Evolutionary conservation across 2,113 vertebrate species (phyloP), one percentile per base, ranked within the genome.

Genomic region (Percopsis transmontana): DNA sequence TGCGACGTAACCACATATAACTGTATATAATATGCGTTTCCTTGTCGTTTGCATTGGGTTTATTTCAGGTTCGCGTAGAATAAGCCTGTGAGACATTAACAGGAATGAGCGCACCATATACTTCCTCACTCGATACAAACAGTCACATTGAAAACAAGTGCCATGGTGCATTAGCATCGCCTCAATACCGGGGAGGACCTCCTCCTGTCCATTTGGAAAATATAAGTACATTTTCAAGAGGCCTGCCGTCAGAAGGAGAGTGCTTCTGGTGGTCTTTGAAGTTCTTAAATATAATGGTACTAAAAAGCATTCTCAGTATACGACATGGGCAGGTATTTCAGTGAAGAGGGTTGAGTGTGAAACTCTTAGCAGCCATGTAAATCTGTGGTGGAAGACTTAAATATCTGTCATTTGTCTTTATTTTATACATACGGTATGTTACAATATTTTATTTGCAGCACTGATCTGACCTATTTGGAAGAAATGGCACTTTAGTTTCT

Each of bases 121-220:
- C 78, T 87, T 82, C 69, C 66, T 74, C 41, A 71, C 40, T 48
- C 56, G 79, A 81, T 84, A 83, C 65, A 21, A 50, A 55, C 45
- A 69, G 69, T 60, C 73, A 59, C 39, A 15, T 58, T 66, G 47
- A 84, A 70, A 84, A 71, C 69, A 65, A 84, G 84, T 67, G 59
- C 68, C 73, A 82, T 76, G 55, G 63, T 69, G 63, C 77, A 89
- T 91, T 91, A 91, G 79, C 86, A 90, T 90, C 86, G 83, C 77
- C 85, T 90, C 85, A 78, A 80, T 75, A 78, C 74, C 83, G 79
- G 71, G 21, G 73, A 89, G 82, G 77, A 70, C 85, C 84, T 86
- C 82, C 91, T 90, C 82, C 82, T 79, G 85, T 91, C 91, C 90
- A 92, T 92, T 92, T 91, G 88, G 88, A 83, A 91, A 92, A 91